Evolutionary conservation across 2,797 vertebrate genomes (phyloP).

Genomic region (Smutsia temminckii): DNA sequence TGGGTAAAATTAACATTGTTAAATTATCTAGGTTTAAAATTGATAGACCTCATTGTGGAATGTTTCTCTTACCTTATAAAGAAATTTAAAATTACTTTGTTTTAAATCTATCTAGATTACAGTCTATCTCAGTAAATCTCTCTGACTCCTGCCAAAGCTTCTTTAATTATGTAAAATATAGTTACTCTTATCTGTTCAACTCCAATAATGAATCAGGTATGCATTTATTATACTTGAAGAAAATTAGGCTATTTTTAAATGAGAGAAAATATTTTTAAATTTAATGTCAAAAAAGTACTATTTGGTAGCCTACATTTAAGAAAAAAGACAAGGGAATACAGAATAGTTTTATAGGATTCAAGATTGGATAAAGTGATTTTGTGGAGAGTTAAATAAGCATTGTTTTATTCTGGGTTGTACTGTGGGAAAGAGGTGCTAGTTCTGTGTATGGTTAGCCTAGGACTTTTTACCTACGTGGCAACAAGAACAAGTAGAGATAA

Average conservation of each 20-base stretch:
- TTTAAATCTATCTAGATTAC: background rate
- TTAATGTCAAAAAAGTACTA: background rate
- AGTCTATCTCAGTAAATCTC: background rate
- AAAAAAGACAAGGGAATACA: background rate
- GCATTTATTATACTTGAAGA: conserved; percentile 43
- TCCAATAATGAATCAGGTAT: conserved; percentile 47
- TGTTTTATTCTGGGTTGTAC: background rate
- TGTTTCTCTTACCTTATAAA: background rate
- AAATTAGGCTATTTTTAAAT: background rate
- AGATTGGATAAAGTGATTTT: background rate
- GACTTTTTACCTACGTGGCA: background rate
- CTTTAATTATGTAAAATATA: conserved; percentile 62
- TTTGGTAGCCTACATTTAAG: background rate
- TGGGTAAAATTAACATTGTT: background rate
- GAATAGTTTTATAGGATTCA: background rate
- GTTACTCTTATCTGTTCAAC: conserved; percentile 37
- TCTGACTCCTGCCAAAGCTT: background rate
- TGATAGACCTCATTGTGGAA: background rate
- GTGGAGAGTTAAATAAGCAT: background rate
- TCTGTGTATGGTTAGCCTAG: background rate
- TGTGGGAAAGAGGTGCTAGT: background rate
- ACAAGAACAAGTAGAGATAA: background rate
- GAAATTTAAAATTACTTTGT: background rate
- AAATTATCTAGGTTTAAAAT: background rate
- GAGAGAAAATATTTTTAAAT: conserved; percentile 17